Evolutionary conservation across 2,888 invertebrate genomes (phyloP), one percentile per base, ranked within the genome.

Genomic region (Cryptophagus acutangulus): DNA sequence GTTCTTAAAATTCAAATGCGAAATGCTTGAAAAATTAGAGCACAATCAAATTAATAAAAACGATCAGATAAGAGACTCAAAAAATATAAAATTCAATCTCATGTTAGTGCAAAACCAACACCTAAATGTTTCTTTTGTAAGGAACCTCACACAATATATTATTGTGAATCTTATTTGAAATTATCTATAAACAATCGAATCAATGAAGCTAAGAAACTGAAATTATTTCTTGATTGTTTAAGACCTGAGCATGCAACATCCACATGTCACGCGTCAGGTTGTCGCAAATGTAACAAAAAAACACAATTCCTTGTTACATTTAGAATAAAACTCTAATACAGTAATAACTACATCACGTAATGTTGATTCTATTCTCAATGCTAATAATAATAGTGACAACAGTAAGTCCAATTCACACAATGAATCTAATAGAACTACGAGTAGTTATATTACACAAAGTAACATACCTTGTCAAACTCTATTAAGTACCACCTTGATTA

Each of bases 301-400:
- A 16, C 43, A 43, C 18, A 48, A 50, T 29, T 33, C 42, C 3
- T 16, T 43, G 10, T 12, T 40, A 13, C 44, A 44, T 20, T 9
- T 31, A n/a, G 10, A 29, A n/a, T n/a, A n/a, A 17, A 12, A 34
- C 9, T 12, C 5, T 3, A n/a, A 3, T 3, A 26, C n/a, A 12
- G 4, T n/a, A n/a, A n/a, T n/a, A n/a, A n/a, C 3, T 26, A 26
- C 3, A 6, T 26, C 26, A 26, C n/a, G 12, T 26, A 6, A 3
- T 6, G 5, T 3, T 3, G 26, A 12, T 8, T 12, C 26, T 3
- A 13, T 4, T n/a, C 12, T 13, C n/a, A 20, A 9, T 20, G 6
- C 20, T 20, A 9, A 6, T 9, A 26, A 26, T n/a, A 8, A 26
- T 26, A n/a, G 12, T 3, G 26, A n/a, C n/a, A 6, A 4, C n/a